Base-by-base conservation (phyloP, 2,797 vertebrate species). In the Thunnus albacares region DNA sequence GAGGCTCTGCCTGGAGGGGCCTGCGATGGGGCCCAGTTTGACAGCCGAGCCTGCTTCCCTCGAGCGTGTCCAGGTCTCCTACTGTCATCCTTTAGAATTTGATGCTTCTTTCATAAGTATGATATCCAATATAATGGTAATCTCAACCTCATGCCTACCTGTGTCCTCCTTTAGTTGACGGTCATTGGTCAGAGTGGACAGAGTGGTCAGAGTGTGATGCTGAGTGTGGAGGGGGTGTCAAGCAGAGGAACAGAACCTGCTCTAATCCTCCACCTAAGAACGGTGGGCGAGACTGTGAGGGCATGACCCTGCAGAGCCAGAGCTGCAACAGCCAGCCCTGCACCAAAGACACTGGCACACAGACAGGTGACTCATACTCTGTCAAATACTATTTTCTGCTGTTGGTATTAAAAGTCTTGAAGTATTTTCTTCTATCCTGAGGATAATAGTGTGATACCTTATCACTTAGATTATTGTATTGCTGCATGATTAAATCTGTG, bases 221-320 rank as follows among this genome's bases (percentile, higher is more conserved):
- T 1, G 53, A 68, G 7, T 98, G 97, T 26, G 96, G 96, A 26
- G 97, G 96, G 4, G 97, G 96, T 0, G 89, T 96, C 56, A 93
- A 79, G 62, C 92, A 76, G 76, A 96, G 96, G 65, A 91, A 57
- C 53, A 94, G 97, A 60, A 94, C 85, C 82, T 99, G 97, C 83
- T 93, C 95, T 0, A 91, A 95, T 49, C 97, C 97, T 12, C 97
- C 96, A 0, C 96, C 97, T 1, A 98, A 99, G 88, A 98, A 98
- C 0, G 91, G 95, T 0, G 97, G 97, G 0, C 88, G 53, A 14
- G 92, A 94, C 18, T 99, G 98, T 18, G 81, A 92, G 0, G 97
- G 97, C 8, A 90, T 94, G 69, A 90, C 89, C 5, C 83, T 92
- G 38, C 96, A 98, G 91, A 95, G 85, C 14, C 93, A 94, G n/a